Evolutionary conservation across 2,113 vertebrate genomes (phyloP).

Genomic region (Calidris pygmaea): DNA sequence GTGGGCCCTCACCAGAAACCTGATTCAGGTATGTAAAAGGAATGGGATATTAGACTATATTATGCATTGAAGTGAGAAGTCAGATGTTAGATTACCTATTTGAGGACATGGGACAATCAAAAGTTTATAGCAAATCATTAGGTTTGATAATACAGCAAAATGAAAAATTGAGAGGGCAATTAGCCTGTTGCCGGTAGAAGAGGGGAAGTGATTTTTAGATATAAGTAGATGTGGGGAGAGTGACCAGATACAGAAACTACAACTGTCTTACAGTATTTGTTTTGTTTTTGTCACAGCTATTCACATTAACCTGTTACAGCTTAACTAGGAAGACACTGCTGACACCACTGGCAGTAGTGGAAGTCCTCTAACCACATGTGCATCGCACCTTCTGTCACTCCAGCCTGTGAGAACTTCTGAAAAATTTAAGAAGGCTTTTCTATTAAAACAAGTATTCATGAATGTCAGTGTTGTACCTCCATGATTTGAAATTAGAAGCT

Average conservation of each 20-base stretch:
- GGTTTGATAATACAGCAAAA: not conserved
- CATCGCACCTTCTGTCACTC: not conserved
- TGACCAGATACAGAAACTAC: not conserved
- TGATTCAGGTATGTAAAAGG: not conserved
- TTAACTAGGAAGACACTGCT: not conserved
- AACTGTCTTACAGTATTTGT: not conserved
- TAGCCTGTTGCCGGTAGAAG: not conserved
- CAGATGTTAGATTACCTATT: not conserved
- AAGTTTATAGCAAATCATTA: not conserved
- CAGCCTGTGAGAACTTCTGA: not conserved
- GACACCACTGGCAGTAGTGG: not conserved
- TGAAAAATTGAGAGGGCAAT: not conserved
- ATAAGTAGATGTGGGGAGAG: not conserved
- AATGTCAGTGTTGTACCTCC: not conserved
- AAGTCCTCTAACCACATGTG: not conserved
- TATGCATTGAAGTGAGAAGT: not conserved
- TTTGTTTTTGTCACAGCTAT: conserved; percentile 5
- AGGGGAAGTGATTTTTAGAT: not conserved
- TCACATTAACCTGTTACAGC: not conserved
- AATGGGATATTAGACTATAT: not conserved
- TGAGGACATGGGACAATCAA: not conserved
- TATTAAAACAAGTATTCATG: not conserved
- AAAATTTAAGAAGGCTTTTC: not conserved
- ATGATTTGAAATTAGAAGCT: not conserved
- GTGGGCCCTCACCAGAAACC: not conserved